A percentile compares a stretch with the other conserved stretches of the same genome.
Conservation (phyloP, 2,888 invertebrate genomes). For the Xestobium rufovillosum region DNA sequence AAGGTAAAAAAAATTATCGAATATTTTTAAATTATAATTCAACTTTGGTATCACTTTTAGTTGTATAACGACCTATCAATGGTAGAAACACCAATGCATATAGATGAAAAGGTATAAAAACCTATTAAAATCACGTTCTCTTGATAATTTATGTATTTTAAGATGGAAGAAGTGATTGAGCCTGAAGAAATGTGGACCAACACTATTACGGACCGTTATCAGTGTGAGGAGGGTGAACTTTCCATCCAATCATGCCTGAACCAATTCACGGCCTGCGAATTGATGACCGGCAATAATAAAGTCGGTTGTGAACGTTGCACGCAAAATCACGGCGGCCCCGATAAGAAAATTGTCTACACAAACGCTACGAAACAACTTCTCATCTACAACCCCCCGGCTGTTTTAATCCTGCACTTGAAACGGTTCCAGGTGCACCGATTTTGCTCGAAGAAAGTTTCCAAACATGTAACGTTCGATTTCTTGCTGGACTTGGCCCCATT, state of each 20-base stretch:
- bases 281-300: slow-evolving; percentile 86
- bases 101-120: not conserved
- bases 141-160: slow-evolving; percentile 9
- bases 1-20: too few relatives aligned
- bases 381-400: slow-evolving; percentile 85
- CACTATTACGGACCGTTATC: slow-evolving; percentile 55
- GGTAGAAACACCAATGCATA: too few relatives aligned
- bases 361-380: slow-evolving; percentile 79
- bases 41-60: not conserved
- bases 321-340: slow-evolving; percentile 57
- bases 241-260: slow-evolving; percentile 84
- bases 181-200: slow-evolving; percentile 33
- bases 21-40: slow-evolving; percentile 9
- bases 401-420: slow-evolving; percentile 91
- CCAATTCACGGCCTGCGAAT: slow-evolving; percentile 85
- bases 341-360: slow-evolving; percentile 68
- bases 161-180: slow-evolving; percentile 39
- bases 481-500: slow-evolving; percentile 85
- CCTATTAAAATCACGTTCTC: not conserved
- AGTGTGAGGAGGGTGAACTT: slow-evolving; percentile 70
- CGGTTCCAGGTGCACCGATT: slow-evolving; percentile 64
- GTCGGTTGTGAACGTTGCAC: slow-evolving; percentile 91
- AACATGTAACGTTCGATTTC: slow-evolving; percentile 80
- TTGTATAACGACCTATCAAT: too few relatives aligned
- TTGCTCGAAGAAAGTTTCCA: slow-evolving; percentile 74